phyloP scores from a whole-genome alignment of 1,140 invertebrate genomes.

The Ceratitis capitata region DNA sequence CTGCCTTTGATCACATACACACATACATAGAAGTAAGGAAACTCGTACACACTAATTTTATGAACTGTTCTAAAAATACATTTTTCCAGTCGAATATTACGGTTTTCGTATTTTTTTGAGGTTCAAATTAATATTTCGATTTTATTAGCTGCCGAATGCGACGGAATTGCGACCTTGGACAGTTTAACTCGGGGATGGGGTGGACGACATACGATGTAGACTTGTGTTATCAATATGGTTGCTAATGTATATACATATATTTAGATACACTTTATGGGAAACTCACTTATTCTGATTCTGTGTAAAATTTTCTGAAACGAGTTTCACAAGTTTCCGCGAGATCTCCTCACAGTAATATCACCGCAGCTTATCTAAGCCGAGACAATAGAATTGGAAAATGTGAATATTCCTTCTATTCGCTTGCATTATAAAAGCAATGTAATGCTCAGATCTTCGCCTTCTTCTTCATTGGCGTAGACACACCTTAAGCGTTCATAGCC shows the following conservation, averaged over 20 bases:
- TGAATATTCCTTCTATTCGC: too few species aligned
- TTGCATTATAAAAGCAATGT: too few species aligned
- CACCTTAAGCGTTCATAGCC: too few species aligned
- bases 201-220: background rate
- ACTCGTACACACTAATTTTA: background rate
- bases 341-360: too few species aligned
- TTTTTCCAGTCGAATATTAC: background rate
- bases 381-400: too few species aligned
- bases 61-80: background rate
- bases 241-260: background rate
- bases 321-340: too few species aligned
- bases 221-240: background rate
- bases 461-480: too few species aligned
- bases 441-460: too few species aligned
- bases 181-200: background rate
- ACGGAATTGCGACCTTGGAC: background rate
- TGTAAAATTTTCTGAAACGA: too few species aligned
- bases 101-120: background rate
- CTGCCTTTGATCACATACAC: background rate
- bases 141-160: background rate
- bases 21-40: background rate
- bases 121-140: background rate
- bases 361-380: too few species aligned
- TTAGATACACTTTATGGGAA: too few species aligned
- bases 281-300: too few species aligned